These are phyloP conservation scores for Bhutanitis thaidina DNA, from an alignment of 2,888 invertebrate species.

Conservation along the genomic window DNA sequence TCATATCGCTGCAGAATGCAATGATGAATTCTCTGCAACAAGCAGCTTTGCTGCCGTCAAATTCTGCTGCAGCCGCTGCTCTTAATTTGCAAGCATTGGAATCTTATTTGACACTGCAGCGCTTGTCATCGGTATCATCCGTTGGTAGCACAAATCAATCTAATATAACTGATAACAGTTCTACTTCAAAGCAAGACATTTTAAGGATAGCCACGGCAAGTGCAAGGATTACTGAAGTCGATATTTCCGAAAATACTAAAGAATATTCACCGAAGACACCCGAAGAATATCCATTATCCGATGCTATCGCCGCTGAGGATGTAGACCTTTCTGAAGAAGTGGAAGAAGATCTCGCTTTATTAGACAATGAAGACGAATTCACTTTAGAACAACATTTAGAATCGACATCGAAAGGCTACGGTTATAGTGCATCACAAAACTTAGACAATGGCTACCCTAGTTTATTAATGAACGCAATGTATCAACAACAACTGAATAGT, in stretches of 20 bases:
- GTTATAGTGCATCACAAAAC: conserved; percentile 73
- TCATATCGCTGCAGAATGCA: conserved; percentile 90
- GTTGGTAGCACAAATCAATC: conserved; percentile 58
- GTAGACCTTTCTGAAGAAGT: conserved; percentile 85
- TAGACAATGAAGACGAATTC: conserved; percentile 87
- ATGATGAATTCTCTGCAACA: conserved; percentile 92
- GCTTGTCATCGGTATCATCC: conserved; percentile 85
- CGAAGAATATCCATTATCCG: conserved; percentile 71
- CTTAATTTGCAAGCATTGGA: conserved; percentile 91
- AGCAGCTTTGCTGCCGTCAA: conserved; percentile 89
- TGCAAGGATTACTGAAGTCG: conserved; percentile 73
- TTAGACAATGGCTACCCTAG: conserved; percentile 86
- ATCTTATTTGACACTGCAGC: conserved; percentile 90
- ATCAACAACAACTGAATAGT: conserved; percentile 78
- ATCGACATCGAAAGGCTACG: conserved; percentile 64
- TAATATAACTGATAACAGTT: conserved; percentile 50
- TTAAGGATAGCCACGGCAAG: conserved; percentile 81
- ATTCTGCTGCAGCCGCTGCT: conserved; percentile 91
- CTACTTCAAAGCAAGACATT: conserved; percentile 83
- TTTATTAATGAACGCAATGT: conserved; percentile 84
- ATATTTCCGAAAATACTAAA: conserved; percentile 56
- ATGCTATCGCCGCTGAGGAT: conserved; percentile 80
- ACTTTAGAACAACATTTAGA: conserved; percentile 80
- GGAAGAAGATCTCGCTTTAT: conserved; percentile 86
- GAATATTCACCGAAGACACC: conserved; percentile 71